Evolutionary conservation across 2,888 invertebrate species (phyloP).

Genomic region (Oithona nana): DNA sequence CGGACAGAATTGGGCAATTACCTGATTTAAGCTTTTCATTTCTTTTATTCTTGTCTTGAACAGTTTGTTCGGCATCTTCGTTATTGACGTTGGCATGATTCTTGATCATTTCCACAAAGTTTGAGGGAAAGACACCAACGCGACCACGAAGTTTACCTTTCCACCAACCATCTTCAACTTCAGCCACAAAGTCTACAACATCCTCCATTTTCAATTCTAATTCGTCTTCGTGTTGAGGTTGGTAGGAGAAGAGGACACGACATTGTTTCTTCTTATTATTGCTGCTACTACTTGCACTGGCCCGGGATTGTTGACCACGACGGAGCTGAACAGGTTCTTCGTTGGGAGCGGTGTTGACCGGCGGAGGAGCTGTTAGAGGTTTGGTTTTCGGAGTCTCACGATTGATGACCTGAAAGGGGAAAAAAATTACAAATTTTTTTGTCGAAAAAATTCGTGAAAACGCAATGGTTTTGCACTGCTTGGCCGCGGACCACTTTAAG

Average conservation of each 20-base stretch:
- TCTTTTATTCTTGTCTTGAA: conserved; percentile 18
- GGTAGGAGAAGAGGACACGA: conserved; percentile 71
- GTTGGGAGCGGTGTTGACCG: background rate
- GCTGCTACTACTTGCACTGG: no score
- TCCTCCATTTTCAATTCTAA: conserved; percentile 67
- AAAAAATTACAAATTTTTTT: background rate
- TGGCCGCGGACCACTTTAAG: no score
- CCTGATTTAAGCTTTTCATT: background rate
- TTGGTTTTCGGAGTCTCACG: background rate
- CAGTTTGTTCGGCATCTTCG: conserved; percentile 1
- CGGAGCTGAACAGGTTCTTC: background rate
- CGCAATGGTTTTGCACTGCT: no score
- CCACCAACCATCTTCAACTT: conserved; percentile 89
- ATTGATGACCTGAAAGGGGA: background rate
- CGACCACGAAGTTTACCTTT: conserved; percentile 55
- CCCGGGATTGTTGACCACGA: background rate
- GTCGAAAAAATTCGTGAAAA: no score
- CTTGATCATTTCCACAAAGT: conserved; percentile 49
- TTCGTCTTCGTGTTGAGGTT: conserved; percentile 83
- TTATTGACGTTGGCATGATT: background rate
- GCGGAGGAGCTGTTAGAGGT: background rate
- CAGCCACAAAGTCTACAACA: conserved; percentile 68
- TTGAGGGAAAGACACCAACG: conserved; percentile 82
- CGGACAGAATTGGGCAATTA: background rate
- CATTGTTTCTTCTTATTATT: conserved; percentile 29